phyloP scores from a whole-genome alignment of 2,888 invertebrate genomes.

The Tiphia femorata region DNA sequence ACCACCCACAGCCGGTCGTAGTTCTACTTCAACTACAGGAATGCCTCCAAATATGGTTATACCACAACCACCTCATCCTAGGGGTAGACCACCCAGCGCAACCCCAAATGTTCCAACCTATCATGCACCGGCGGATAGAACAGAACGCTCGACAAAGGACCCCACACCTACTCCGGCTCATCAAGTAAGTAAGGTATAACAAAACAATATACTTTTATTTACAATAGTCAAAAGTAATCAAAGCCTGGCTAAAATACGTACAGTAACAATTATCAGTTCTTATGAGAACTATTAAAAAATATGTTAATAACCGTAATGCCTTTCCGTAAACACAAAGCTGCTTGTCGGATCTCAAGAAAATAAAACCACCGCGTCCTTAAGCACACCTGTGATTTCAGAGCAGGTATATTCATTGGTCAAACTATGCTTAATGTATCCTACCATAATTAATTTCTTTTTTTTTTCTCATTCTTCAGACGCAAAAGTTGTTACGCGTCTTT shows the following conservation, averaged over 20 bases:
- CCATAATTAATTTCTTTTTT: conserved; percentile 15
- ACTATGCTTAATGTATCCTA: conserved; percentile 33
- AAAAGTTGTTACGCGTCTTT: neutral
- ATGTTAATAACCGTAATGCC: conserved; percentile 44
- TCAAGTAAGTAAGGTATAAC: conserved; percentile 58
- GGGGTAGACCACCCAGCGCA: conserved; percentile 60
- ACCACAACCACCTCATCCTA: conserved; percentile 70
- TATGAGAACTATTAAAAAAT: no score
- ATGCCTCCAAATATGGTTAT: conserved; percentile 70
- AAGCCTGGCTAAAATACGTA: neutral
- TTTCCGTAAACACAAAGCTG: conserved; percentile 62
- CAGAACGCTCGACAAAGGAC: conserved; percentile 67
- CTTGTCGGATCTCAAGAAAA: conserved; percentile 68
- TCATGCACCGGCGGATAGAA: conserved; percentile 66
- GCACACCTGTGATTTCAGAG: conserved; percentile 69
- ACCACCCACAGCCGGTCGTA: conserved; percentile 69
- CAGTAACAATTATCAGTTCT: conserved; percentile 1
- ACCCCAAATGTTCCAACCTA: conserved; percentile 61
- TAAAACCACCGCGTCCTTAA: conserved; percentile 68
- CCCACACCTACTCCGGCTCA: conserved; percentile 65
- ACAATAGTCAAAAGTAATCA: neutral
- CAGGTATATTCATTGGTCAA: conserved; percentile 64
- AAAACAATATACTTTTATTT: neutral
- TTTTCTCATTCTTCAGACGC: neutral
- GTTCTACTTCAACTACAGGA: conserved; percentile 68